phyloP scores from a whole-genome alignment of 1,140 invertebrate species.

The Aphaenogaster floridana region DNA sequence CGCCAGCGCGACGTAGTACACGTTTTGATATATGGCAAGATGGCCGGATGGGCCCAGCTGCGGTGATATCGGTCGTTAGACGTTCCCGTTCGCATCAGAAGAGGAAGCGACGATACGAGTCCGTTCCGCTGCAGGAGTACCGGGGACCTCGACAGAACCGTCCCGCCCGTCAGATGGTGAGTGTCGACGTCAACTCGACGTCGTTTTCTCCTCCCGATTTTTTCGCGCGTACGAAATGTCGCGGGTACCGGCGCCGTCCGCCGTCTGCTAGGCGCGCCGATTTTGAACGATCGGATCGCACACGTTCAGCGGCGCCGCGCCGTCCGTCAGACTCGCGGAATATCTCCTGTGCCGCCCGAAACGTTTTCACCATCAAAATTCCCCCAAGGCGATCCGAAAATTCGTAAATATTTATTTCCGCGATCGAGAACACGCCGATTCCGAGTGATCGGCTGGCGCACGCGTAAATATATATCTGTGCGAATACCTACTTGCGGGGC shows the following conservation, averaged over 20 bases:
- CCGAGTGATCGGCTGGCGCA: not conserved
- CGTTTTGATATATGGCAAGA: slow-evolving; percentile 70
- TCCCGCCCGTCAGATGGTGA: slow-evolving; percentile 71
- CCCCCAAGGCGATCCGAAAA: not conserved
- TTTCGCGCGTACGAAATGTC: not conserved
- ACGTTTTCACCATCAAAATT: not conserved
- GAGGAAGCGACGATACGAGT: slow-evolving; percentile 66
- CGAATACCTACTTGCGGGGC: not conserved
- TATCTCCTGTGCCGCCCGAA: not conserved
- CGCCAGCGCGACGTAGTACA: slow-evolving; percentile 69
- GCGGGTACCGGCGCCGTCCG: slow-evolving; percentile 46
- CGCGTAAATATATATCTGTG: not conserved
- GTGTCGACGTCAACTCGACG: slow-evolving; percentile 7
- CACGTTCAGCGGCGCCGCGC: not conserved
- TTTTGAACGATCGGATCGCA: slow-evolving; percentile 63
- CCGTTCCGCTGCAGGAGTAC: slow-evolving; percentile 65
- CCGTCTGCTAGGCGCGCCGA: slow-evolving; percentile 69
- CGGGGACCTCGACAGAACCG: not conserved
- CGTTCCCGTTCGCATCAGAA: slow-evolving; percentile 62
- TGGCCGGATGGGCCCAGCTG: slow-evolving; percentile 77
- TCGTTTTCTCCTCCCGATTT: not conserved
- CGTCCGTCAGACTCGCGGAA: not conserved
- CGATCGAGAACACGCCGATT: not conserved
- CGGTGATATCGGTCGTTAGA: slow-evolving; percentile 74
- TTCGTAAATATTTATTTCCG: not conserved